Evolutionary conservation across 1,140 invertebrate genomes (phyloP).

Genomic region (Schlechtendalia chinensis): DNA sequence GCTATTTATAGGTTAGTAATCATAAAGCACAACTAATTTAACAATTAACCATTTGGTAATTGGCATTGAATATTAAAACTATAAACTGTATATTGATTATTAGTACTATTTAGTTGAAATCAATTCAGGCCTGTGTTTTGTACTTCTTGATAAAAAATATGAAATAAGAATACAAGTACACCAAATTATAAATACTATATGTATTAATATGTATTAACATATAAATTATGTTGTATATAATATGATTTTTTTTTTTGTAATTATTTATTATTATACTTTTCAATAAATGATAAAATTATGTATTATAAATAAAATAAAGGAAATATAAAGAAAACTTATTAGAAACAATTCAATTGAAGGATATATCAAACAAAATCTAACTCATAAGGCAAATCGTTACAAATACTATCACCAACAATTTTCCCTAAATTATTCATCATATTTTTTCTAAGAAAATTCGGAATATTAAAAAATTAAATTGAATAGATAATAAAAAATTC

Average conservation of each 20-base stretch:
- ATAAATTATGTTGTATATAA: background rate
- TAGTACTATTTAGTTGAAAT: constrained; percentile 13
- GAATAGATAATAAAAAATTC: constrained; percentile 5
- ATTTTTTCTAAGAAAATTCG: constrained; percentile 20
- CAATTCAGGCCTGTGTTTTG: background rate
- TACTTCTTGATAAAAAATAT: background rate
- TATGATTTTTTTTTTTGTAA: too few relatives aligned
- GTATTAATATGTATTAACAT: too few relatives aligned
- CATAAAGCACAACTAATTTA: constrained; percentile 10
- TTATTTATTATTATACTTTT: too few relatives aligned
- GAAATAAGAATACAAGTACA: background rate
- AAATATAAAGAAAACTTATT: constrained; percentile 3
- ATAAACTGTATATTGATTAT: constrained; percentile 7
- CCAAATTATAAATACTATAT: background rate
- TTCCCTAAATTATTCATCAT: constrained; percentile 7
- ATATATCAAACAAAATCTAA: background rate
- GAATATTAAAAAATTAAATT: constrained; percentile 26
- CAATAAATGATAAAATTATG: constrained; percentile 1
- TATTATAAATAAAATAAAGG: background rate
- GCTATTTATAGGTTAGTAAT: background rate
- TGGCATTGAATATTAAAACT: constrained; percentile 13
- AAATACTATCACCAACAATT: constrained; percentile 26
- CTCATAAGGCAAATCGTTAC: constrained; percentile 30
- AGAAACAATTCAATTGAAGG: background rate
- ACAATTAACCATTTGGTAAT: background rate